These are phyloP conservation scores for Ichneumoninae sp. DNA, from an alignment of 2,888 invertebrate genomes.

Conservation along the genomic window DNA sequence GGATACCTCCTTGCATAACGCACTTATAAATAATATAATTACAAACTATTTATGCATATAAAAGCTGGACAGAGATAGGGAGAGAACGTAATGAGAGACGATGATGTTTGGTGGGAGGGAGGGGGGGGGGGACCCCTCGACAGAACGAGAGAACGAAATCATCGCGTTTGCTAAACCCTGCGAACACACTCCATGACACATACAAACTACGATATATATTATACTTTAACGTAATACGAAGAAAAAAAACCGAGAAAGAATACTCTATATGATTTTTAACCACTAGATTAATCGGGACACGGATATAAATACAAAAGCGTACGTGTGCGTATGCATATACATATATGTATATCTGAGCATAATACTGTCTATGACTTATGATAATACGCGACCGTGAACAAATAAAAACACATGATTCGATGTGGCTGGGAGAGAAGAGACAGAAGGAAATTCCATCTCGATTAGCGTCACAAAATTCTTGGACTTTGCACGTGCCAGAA, in stretches of 20 bases:
- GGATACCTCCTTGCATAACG: conserved; percentile 79
- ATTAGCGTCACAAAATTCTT: background rate
- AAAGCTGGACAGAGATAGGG: conserved; percentile 69
- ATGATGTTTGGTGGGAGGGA: conserved; percentile 25
- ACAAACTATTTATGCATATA: conserved; percentile 78
- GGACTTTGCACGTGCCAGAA: background rate
- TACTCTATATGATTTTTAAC: conserved; percentile 71
- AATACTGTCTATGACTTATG: conserved; percentile 70
- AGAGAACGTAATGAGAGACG: conserved; percentile 63
- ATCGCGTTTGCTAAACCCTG: conserved; percentile 68
- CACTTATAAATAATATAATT: conserved; percentile 79
- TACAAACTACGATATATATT: conserved; percentile 68
- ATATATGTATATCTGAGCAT: conserved; percentile 67
- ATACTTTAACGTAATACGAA: conserved; percentile 37
- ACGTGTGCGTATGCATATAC: conserved; percentile 23
- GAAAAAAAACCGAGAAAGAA: conserved; percentile 41
- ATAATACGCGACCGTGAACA: conserved; percentile 59
- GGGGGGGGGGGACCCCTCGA: conserved; percentile 2
- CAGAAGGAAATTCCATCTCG: background rate
- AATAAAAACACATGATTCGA: conserved; percentile 66
- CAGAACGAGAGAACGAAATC: conserved; percentile 50
- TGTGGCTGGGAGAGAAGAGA: conserved; percentile 27
- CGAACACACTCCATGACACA: conserved; percentile 71
- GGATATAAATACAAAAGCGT: conserved; percentile 56
- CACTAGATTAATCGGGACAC: conserved; percentile 69